Conservation (phyloP, 2,888 invertebrate species). For the Megamerina dolium region DNA sequence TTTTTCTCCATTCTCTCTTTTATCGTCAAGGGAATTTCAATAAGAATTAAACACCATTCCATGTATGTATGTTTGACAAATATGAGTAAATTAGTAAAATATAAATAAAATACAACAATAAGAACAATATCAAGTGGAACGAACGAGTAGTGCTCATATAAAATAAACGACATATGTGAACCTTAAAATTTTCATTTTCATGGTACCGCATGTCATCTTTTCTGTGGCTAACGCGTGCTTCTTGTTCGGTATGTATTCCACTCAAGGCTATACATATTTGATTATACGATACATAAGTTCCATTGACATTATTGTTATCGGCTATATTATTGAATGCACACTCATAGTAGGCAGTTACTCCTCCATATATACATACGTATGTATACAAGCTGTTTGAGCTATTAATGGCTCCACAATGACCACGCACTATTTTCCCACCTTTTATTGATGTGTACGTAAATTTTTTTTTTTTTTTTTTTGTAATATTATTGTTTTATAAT, state of each 20-base stretch:
- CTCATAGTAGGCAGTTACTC: too few species aligned
- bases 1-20: too few species aligned
- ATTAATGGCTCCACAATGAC: constrained; percentile 38
- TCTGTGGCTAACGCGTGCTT: not conserved
- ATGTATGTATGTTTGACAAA: too few species aligned
- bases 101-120: too few species aligned
- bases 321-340: too few species aligned
- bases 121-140: too few species aligned
- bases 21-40: too few species aligned
- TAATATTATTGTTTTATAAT: constrained; percentile 3
- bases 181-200: constrained; percentile 40
- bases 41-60: too few species aligned
- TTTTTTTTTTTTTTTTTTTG: constrained; percentile 12
- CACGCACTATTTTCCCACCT: constrained; percentile 18
- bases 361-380: too few species aligned
- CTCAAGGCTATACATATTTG: not conserved
- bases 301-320: too few species aligned
- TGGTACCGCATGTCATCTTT: constrained; percentile 28
- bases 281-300: constrained; percentile 1
- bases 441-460: constrained; percentile 2
- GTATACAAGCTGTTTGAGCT: constrained; percentile 1
- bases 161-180: constrained; percentile 15
- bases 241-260: not conserved
- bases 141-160: too few species aligned
- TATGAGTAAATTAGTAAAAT: too few species aligned